These are phyloP conservation scores for Drosophila sulfurigaster DNA, from an alignment of 1,140 invertebrate species.

Conservation along the genomic window DNA sequence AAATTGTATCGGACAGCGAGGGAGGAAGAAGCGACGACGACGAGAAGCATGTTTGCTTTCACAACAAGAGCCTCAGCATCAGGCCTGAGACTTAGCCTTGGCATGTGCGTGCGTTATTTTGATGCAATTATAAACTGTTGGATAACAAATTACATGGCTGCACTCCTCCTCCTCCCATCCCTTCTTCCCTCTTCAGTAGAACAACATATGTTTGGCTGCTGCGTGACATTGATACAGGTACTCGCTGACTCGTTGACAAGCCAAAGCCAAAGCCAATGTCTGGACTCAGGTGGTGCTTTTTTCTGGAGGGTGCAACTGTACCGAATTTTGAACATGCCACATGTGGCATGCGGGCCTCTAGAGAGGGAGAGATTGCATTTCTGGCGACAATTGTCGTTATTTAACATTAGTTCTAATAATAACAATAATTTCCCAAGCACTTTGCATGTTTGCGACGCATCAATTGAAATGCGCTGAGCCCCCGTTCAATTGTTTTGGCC, in stretches of 20 bases:
- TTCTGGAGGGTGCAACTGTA: slow-evolving; percentile 48
- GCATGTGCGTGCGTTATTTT: slow-evolving; percentile 58
- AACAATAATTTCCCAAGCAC: slow-evolving; percentile 51
- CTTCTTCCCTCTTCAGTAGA: no score
- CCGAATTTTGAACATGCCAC: slow-evolving; percentile 8
- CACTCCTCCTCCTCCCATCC: slow-evolving; percentile 8
- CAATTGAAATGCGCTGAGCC: slow-evolving; percentile 47
- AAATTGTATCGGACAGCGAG: slow-evolving; percentile 75
- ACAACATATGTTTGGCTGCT: slow-evolving; percentile 64
- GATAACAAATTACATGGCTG: slow-evolving; percentile 81
- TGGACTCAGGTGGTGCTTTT: slow-evolving; percentile 52
- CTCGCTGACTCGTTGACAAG: slow-evolving; percentile 59
- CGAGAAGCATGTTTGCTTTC: slow-evolving; percentile 70
- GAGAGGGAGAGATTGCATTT: slow-evolving; percentile 20
- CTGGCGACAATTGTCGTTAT: slow-evolving; percentile 57
- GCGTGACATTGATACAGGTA: slow-evolving; percentile 78
- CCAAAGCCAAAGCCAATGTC: slow-evolving; percentile 47
- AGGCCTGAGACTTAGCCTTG: background rate
- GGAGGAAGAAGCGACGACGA: slow-evolving; percentile 13
- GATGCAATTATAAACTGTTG: slow-evolving; percentile 83
- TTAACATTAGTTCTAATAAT: slow-evolving; percentile 69
- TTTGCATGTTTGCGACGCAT: slow-evolving; percentile 67
- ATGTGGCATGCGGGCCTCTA: slow-evolving; percentile 43
- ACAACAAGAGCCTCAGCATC: slow-evolving; percentile 46
- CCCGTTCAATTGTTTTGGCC: slow-evolving; percentile 24